phyloP scores from a whole-genome alignment of 37 sponge, comb jelly and placozoan species.

The Aphrocallistes beatrix region DNA sequence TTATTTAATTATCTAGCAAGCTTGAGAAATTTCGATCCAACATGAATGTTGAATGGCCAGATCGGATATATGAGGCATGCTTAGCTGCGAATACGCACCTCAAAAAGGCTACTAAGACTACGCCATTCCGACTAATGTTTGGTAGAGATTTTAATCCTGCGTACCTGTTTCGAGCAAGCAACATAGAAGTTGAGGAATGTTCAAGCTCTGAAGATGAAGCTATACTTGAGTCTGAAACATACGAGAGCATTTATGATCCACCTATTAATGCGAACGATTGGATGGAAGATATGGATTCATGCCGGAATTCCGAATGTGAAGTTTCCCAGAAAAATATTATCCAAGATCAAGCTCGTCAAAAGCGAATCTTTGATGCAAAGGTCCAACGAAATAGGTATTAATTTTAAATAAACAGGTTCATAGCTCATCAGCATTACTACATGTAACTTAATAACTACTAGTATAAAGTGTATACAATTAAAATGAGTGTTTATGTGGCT shows the following conservation, averaged over 20 bases:
- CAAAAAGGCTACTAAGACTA: neutral
- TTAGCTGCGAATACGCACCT: neutral
- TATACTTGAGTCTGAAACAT: no score
- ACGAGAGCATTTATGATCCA: neutral
- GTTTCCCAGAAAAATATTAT: neutral
- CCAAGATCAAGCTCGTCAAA: neutral
- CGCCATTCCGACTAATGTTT: constrained; percentile 2
- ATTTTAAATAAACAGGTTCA: no score
- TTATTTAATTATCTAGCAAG: neutral
- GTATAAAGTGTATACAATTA: no score
- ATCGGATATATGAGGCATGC: neutral
- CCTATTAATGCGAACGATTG: neutral
- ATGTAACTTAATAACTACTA: no score
- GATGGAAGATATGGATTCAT: neutral
- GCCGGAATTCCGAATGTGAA: neutral
- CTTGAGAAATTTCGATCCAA: neutral
- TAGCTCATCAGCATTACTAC: no score
- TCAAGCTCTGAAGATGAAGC: no score
- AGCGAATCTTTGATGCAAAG: no score
- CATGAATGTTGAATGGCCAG: neutral
- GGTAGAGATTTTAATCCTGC: neutral
- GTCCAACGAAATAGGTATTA: no score
- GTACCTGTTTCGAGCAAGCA: neutral
- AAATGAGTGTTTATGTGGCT: no score
- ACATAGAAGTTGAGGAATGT: neutral